Base-by-base conservation (phyloP, 2,888 invertebrate species). In the Cinara cedri region DNA sequence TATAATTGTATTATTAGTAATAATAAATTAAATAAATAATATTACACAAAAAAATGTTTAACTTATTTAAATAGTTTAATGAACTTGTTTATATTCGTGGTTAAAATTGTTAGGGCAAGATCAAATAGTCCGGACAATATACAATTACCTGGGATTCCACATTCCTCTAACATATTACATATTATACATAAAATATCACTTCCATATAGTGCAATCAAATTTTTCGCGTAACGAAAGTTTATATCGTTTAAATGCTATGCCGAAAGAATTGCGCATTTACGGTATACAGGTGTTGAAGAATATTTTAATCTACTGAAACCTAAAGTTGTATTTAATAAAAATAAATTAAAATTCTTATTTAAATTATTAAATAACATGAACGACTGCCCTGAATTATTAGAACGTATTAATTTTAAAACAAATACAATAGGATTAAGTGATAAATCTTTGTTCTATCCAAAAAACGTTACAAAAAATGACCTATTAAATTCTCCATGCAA, bases 391-490 rank as follows among this genome's bases (percentile, higher is more conserved):
- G 42, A 63, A 63, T 63, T 42, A n/a, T 44, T 44, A 42, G n/a
- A n/a, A n/a, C n/a, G n/a, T n/a, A n/a, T n/a, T n/a, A n/a, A n/a
- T n/a, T n/a, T n/a, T n/a, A n/a, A 63, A 63, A 63, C 11, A 42
- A 24, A 65, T 14, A 46, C 0, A 21, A 65, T 19, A 46, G 0
- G 13, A 21, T 65, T 46, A 46, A 21, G 21, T 1, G 21, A 65
- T 65, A 65, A 65, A 16, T 65, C 65, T 65, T 46, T 65, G 9
- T 65, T 46, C 21, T 65, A 46, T 3, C 2, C 16, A 19, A 65
- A 65, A 21, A 21, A 46, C 8, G 44, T 14, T 8, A 46, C 21
- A 14, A 46, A 46, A 46, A 65, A 46, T 21, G 19, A 46, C 21
- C 1, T 21, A 46, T 21, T 46, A 14, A 44, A 65, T 21, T 46